phyloP scores from a whole-genome alignment of 2,113 vertebrate genomes.

The Pseudonaja textilis region DNA sequence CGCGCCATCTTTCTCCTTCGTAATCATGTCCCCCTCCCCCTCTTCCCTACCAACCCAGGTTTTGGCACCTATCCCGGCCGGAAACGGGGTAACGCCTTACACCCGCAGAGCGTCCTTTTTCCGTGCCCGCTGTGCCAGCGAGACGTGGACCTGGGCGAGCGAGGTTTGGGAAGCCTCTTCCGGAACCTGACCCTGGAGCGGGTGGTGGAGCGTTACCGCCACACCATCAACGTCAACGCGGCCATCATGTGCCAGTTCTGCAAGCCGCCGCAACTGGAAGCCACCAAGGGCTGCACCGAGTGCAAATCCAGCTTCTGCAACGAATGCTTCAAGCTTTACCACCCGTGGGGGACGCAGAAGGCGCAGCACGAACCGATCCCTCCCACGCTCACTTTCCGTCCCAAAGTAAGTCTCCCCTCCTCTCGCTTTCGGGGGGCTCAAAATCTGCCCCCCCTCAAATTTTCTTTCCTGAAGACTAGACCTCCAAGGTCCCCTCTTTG shows the following conservation, averaged over 20 bases:
- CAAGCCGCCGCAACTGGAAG: constrained; percentile 88
- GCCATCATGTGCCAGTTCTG: constrained; percentile 95
- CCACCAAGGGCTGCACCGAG: constrained; percentile 94
- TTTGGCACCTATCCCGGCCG: constrained; percentile 92
- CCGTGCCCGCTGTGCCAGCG: constrained; percentile 87
- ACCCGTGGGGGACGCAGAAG: constrained; percentile 95
- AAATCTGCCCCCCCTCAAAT: not conserved
- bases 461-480: not conserved
- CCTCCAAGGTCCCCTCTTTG: not conserved
- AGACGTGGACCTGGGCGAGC: constrained; percentile 90
- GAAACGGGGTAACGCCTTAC: constrained; percentile 73
- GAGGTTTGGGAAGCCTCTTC: constrained; percentile 86
- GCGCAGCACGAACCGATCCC: constrained; percentile 93
- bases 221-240: constrained; percentile 71
- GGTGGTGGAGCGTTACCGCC: constrained; percentile 87
- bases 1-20: fast-evolving
- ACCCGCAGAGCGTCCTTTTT: constrained; percentile 81
- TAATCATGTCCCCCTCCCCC: not conserved
- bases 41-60: constrained; percentile 56
- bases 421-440: not conserved
- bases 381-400: constrained; percentile 91
- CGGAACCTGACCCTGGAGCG: constrained; percentile 95
- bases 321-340: constrained; percentile 96
- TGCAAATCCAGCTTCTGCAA: constrained; percentile 97
- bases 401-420: constrained; percentile 76